Base-by-base conservation (phyloP, 1,140 invertebrate species). In the Drosophila sechellia region DNA sequence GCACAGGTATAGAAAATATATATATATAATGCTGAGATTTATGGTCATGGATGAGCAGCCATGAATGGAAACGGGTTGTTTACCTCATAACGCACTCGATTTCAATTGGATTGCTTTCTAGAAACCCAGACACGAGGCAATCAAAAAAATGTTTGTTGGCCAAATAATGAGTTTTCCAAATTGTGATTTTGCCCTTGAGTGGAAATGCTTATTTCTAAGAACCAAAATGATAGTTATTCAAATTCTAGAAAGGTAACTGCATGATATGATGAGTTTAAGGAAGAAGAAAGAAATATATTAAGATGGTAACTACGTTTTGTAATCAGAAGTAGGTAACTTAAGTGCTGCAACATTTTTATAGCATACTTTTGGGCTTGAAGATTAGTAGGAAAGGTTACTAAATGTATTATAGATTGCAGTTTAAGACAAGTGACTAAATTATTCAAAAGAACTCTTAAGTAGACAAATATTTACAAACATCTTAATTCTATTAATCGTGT, bases 1-100 rank as follows among this genome's bases (percentile, higher is more conserved):
- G 20, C 31, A 31, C 5, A 31, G 5, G 5, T 31, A 49, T 17
- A 13, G 12, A 31, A 13, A 3, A 37, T 13, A 37, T 13, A 13
- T 37, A 27, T 31, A 31, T 8, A 31, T 0, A 8, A 2, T 31
- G 27, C 27, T 31, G 6, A 13, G 12, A 31, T 39, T 1, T 4
- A 13, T 39, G 13, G 1, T 2, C 1, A 34, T 37, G 12, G 10
- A 27, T 25, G 12, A n/a, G 5, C 3, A 25, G 52, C 3, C 13
- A 56, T 31, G 37, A 31, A 57, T 58, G 43, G 43, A 25, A 58
- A 58, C 25, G 49, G 15, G 5, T 35, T 52, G 31, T 52, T 52
- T 50, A 50, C 27, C 48, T 17, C 25, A 50, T 50, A 34, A 15
- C 27, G 48, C 48, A 50, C 48, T 50, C 48, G 48, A 50, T 34